Percentiles rank a stretch among this genome's conserved stretches.
Evolutionary conservation across 2,888 invertebrate genomes (phyloP).

Genomic region (Monoplex corrugatus): DNA sequence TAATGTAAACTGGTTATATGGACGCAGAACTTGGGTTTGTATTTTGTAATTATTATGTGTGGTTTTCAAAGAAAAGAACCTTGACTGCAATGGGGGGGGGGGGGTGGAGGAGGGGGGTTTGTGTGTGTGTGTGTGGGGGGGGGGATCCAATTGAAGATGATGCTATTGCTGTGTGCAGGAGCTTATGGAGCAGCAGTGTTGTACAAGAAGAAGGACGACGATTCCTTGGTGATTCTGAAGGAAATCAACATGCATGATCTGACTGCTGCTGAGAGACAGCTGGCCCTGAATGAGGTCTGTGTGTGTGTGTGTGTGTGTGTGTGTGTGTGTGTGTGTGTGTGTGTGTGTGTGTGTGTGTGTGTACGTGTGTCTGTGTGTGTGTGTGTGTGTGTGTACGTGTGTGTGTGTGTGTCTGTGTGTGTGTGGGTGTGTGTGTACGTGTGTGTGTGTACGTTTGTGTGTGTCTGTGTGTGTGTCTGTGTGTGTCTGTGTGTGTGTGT

Average conservation of each 20-base stretch:
- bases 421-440: not conserved
- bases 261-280: constrained; percentile 86
- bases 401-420: not conserved
- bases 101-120: too few relatives aligned
- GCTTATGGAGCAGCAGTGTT: constrained; percentile 89
- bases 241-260: constrained; percentile 88
- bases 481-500: too few relatives aligned
- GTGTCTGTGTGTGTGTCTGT: too few relatives aligned
- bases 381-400: not conserved
- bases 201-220: constrained; percentile 86
- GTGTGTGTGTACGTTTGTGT: not conserved
- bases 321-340: not conserved
- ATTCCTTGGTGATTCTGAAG: constrained; percentile 87
- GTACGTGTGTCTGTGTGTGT: not conserved
- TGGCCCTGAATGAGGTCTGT: constrained; percentile 87
- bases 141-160: not conserved
- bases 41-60: too few relatives aligned
- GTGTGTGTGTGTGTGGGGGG: too few relatives aligned
- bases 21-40: too few relatives aligned
- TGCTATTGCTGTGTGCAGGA: constrained; percentile 58
- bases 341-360: not conserved
- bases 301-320: not conserved
- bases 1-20: too few relatives aligned
- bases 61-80: too few relatives aligned
- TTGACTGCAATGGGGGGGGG: too few relatives aligned